Base-by-base conservation (phyloP, 2,888 invertebrate genomes). In the Fragum fragum region DNA sequence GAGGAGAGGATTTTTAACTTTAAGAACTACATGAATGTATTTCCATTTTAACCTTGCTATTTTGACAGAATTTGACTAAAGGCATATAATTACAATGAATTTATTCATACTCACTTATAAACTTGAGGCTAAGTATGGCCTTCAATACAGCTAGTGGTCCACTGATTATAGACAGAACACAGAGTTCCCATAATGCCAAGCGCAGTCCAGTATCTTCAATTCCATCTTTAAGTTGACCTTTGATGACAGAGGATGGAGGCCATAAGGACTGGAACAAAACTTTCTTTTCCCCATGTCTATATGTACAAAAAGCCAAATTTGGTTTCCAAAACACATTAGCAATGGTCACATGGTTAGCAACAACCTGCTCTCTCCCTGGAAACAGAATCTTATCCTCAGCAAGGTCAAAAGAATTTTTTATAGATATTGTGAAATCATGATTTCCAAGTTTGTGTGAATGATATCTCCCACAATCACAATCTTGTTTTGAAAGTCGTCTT, bases 281-380 rank as follows among this genome's bases (percentile, higher is more conserved):
- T 23, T 72, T 32, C 1, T 79, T 53, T 32, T 88, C 87, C 1
- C 91, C 91, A 79, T 88, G 83, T 55, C 81, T 86, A 73, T 89
- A 91, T 0, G 87, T 86, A 82, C 87, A 84, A 55, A 92, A 91
- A 14, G 89, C 87, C 59, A 93, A 78, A 16, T 79, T 59, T 0
- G 92, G 89, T 5, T 86, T 83, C 93, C 93, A 93, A 79, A 92
- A 92, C 63, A 90, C 88, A 70, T 90, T 90, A 68, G 90, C 81
- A 1, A 89, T 85, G 14, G 78, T 78, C 11, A 80, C 47, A 71
- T 87, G 86, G 70, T 82, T 83, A 42, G 78, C 76, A 74, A 86
- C 85, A 11, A 76, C 76, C 59, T 68, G 75, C n/a, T 47, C 55
- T 11, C 85, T 57, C 32, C 84, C 81, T 0, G 57, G 57, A 32